Evolutionary conservation across 2,113 vertebrate genomes (phyloP), one percentile per base, ranked within the genome.

Genomic region (Edolisoma coerulescens): DNA sequence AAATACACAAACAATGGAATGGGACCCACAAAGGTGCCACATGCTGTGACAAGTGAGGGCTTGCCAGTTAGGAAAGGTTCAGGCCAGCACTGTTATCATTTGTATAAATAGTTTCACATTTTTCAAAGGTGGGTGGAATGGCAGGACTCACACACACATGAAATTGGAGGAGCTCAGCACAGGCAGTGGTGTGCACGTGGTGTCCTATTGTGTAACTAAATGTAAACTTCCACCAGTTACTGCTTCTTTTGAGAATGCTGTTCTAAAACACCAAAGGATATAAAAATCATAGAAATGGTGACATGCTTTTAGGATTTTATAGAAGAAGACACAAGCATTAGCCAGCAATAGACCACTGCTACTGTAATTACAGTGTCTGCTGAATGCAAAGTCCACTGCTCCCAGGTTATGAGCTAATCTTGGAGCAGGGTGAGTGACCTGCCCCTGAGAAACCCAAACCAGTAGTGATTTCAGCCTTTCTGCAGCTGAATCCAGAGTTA

Each of bases 161-260:
- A 41, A 82, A 59, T 0, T 13, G 33, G 35, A 87, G 54, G 59
- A 30, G n/a, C 8, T 59, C 56, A 39, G 64, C 1, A 2, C 1
- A 59, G 52, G 35, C 17, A 68, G 6, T 0, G 14, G 13, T 6
- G 30, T 27, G 16, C 2, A 3, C 33, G 21, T 2, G 2, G 15
- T 65, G 32, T 11, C 10, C 21, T 30, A 1, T 0, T 5, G 15
- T 9, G 30, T 28, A n/a, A 68, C 35, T 32, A 67, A 78, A 78
- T 8, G 32, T 8, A 52, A 81, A 22, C 35, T 49, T 87, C 23
- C n/a, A 71, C 6, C 15, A 52, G 12, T 35, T 53, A 54, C 14
- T 65, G 19, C 32, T 77, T 37, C 42, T 74, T 92, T 63, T 33
- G 24, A 53, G 47, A 54, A 54, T 22, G 16, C 8, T 81, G 13